A percentile compares a stretch with the other conserved stretches of the same genome.
Evolutionary conservation across 1,140 invertebrate genomes (phyloP).

Genomic region (Ceratina australensis): DNA sequence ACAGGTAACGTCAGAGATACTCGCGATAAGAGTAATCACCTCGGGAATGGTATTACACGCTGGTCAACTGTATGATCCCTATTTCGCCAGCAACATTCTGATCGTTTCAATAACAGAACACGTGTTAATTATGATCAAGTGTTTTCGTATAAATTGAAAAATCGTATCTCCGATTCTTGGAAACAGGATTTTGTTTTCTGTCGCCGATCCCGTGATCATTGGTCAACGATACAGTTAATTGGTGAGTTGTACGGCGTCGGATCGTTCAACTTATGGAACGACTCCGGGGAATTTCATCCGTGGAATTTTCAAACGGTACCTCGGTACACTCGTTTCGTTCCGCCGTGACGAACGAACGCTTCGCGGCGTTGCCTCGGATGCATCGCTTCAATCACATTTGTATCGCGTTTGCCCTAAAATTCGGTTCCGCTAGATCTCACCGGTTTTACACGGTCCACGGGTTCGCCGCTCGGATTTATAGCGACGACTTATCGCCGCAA

Average conservation of each 20-base stretch:
- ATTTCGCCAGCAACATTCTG: neutral
- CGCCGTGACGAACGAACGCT: constrained; percentile 52
- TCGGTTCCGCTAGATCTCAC: constrained; percentile 15
- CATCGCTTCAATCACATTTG: constrained; percentile 7
- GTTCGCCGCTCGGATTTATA: neutral
- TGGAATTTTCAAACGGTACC: constrained; percentile 76
- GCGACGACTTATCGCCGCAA: neutral
- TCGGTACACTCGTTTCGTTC: constrained; percentile 60
- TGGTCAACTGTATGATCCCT: no score
- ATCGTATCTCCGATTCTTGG: neutral
- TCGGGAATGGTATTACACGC: neutral
- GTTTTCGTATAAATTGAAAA: no score
- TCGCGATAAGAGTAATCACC: neutral
- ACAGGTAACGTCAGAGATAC: neutral
- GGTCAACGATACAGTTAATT: constrained; percentile 41
- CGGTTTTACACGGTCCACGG: constrained; percentile 14
- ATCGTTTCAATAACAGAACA: no score
- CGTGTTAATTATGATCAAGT: no score
- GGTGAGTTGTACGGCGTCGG: constrained; percentile 12
- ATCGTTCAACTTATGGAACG: constrained; percentile 28
- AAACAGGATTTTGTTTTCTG: neutral
- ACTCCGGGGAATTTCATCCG: constrained; percentile 59
- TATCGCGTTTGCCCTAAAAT: constrained; percentile 25
- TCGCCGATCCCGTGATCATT: neutral
- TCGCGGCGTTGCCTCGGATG: neutral